Evolutionary conservation across 2,797 vertebrate genomes (phyloP), one percentile per base, ranked within the genome.

Genomic region (Pantherophis vulpinus): DNA sequence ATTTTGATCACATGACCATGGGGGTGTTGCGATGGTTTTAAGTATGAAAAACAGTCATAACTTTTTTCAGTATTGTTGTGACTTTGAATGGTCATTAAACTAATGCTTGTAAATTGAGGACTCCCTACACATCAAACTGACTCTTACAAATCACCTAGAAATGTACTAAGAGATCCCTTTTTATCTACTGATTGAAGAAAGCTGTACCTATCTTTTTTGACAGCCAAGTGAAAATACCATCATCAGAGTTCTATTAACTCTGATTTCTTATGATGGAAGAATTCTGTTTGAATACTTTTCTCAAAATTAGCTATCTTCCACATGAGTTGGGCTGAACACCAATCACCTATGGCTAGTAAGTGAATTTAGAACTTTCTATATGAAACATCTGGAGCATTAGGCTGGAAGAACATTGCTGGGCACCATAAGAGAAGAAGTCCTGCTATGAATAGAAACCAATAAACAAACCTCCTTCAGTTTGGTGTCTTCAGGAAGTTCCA

Each of bases 241-340:
- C 11, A 25, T 37, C 12, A 27, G n/a, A 29, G 37, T 42, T 89
- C 4, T 25, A 10, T 54, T 60, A 27, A 18, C 5, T 27, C 2
- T 16, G 42, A 37, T 20, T 29, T 5, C 83, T 94, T 20, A 0
- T 27, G 11, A 20, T 90, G 92, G 93, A 94, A 93, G 94, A 32
- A 1, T 74, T 90, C 54, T 37, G 16, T 13, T 25, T 23, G 29
- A 27, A 14, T 37, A 2, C 93, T n/a, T 79, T 90, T 7, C 10
- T 58, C 56, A n/a, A 32, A 32, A 8, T 20, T 58, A 16, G n/a
- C n/a, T 59, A 37, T 32, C 61, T 14, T 54, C 88, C 12, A 70
- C 25, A 66, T 12, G 47, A 20, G 29, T 23, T n/a, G 12, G 60
- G 42, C 42, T 66, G 29, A 66, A n/a, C 27, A n/a, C 14, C 29